These are phyloP conservation scores for Pogonophryne albipinna DNA, from an alignment of 2,797 vertebrate species.

Conservation along the genomic window DNA sequence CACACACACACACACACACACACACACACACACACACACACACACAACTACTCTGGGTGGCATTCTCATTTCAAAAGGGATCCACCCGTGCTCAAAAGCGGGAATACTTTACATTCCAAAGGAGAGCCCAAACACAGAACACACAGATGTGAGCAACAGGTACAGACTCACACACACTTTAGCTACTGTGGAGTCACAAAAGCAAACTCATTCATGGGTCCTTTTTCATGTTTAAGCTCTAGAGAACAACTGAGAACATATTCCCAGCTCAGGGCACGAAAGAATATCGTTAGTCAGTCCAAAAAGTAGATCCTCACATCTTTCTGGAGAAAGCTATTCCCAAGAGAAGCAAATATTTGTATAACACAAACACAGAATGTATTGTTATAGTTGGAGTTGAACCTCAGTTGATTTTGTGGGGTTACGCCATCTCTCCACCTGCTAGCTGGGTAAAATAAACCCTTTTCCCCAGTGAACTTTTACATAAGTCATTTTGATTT, in stretches of 20 bases:
- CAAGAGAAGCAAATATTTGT: constrained; percentile 68
- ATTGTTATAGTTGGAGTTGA: constrained; percentile 43
- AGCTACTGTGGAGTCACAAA: constrained; percentile 33
- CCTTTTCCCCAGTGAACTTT: constrained; percentile 28
- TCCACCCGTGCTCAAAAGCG: constrained; percentile 52
- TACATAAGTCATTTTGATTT: constrained; percentile 42
- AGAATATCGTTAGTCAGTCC: constrained; percentile 32
- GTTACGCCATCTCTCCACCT: constrained; percentile 61
- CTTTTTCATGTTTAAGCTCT: constrained; percentile 21
- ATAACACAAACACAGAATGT: constrained; percentile 58
- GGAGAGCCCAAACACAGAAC: constrained; percentile 57
- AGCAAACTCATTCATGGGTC: constrained; percentile 37
- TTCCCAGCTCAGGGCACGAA: constrained; percentile 35
- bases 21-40: constrained; percentile 6
- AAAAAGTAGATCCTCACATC: constrained; percentile 34
- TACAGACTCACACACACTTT: constrained; percentile 33
- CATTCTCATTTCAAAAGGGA: constrained; percentile 72
- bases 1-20: neutral
- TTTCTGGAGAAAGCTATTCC: constrained; percentile 40
- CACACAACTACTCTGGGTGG: constrained; percentile 48
- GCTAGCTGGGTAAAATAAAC: constrained; percentile 41
- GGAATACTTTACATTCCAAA: constrained; percentile 69
- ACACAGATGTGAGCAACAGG: constrained; percentile 40
- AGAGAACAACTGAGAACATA: constrained; percentile 36
- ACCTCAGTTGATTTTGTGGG: constrained; percentile 30